These are phyloP conservation scores for Tholera decimalis DNA, from an alignment of 2,888 invertebrate species.

Conservation along the genomic window DNA sequence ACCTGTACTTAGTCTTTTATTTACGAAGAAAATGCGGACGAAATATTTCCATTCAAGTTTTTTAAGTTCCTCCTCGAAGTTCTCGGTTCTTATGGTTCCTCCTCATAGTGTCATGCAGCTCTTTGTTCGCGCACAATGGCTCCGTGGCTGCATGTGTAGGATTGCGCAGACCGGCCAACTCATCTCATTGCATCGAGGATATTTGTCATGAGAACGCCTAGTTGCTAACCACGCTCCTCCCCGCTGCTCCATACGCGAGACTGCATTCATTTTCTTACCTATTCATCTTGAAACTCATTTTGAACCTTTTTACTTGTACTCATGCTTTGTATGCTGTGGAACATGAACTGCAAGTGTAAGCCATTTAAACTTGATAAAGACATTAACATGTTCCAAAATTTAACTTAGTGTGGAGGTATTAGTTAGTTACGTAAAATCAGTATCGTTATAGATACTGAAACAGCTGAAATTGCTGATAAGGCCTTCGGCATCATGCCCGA, in stretches of 20 bases:
- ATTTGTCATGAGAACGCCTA: constrained; percentile 78
- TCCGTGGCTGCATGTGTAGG: constrained; percentile 78
- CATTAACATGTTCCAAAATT: constrained; percentile 18
- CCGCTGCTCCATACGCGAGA: constrained; percentile 54
- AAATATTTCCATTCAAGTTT: constrained; percentile 86
- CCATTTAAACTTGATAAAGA: constrained; percentile 5
- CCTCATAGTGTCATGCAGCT: constrained; percentile 80
- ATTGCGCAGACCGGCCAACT: constrained; percentile 81
- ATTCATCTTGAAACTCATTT: constrained; percentile 66
- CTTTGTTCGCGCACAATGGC: constrained; percentile 87
- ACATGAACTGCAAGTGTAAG: constrained; percentile 22
- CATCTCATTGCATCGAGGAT: constrained; percentile 79
- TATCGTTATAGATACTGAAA: constrained; percentile 1
- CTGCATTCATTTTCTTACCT: constrained; percentile 72
- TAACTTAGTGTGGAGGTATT: not conserved
- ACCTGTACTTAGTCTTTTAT: constrained; percentile 69
- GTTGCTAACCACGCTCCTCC: constrained; percentile 48
- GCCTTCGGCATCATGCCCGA: not conserved
- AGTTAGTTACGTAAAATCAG: not conserved
- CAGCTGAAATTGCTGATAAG: not conserved
- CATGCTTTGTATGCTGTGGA: constrained; percentile 13
- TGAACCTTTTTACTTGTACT: constrained; percentile 37
- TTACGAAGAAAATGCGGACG: constrained; percentile 78
- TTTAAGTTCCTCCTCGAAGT: constrained; percentile 84
- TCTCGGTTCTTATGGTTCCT: constrained; percentile 80